Evolutionary conservation across 1,140 invertebrate species (phyloP).

Genomic region (Drosophila arawakana): DNA sequence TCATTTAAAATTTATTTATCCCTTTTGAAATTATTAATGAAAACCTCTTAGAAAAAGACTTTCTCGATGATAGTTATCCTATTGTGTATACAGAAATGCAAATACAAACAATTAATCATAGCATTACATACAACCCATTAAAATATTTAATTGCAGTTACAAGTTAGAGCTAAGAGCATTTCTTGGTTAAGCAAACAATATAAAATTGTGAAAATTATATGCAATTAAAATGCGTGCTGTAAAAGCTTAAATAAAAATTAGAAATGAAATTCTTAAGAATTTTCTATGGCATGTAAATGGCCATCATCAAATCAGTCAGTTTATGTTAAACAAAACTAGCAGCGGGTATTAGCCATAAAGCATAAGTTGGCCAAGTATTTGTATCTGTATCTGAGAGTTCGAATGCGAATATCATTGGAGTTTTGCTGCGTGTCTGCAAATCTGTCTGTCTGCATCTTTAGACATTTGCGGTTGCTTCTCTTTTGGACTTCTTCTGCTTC

Average conservation of each 20-base stretch:
- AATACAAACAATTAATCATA: slow-evolving; percentile 1
- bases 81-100: neutral
- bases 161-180: slow-evolving; percentile 4
- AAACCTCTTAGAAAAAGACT: neutral
- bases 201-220: slow-evolving; percentile 19
- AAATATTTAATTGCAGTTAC: slow-evolving; percentile 14
- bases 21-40: neutral
- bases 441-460: slow-evolving; percentile 37
- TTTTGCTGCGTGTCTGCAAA: slow-evolving; percentile 60
- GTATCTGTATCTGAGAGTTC: slow-evolving; percentile 9
- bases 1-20: too few species aligned
- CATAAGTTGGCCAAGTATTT: slow-evolving; percentile 15
- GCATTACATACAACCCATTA: neutral
- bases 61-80: slow-evolving; percentile 4
- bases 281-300: slow-evolving; percentile 71
- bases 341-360: slow-evolving; percentile 67
- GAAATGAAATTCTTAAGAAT: slow-evolving; percentile 41
- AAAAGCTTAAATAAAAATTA: slow-evolving; percentile 18
- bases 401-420: slow-evolving; percentile 33
- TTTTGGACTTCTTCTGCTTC: neutral
- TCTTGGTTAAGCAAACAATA: neutral
- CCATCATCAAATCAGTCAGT: slow-evolving; percentile 76
- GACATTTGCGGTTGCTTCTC: slow-evolving; percentile 27
- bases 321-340: slow-evolving; percentile 76
- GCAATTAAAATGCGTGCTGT: slow-evolving; percentile 41